Conservation (phyloP, 2,797 vertebrate genomes). For the Semaprochilodus insignis region DNA sequence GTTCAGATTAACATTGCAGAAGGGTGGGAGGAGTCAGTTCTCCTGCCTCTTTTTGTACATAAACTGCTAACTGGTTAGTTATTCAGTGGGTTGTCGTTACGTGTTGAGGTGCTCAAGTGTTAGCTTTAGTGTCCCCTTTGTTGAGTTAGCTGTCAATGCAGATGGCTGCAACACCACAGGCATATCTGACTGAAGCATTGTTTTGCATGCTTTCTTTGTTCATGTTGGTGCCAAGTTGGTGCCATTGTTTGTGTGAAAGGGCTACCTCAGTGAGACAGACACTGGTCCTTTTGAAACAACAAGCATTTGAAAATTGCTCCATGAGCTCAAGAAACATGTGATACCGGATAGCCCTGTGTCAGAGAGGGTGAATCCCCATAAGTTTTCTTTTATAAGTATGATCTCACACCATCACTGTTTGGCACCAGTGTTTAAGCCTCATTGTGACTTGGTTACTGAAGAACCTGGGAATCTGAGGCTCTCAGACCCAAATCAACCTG, state of each 20-base stretch:
- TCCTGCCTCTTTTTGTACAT: too few species aligned
- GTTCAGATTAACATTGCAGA: too few species aligned
- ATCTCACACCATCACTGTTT: conserved; percentile 38
- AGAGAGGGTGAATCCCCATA: conserved; percentile 27
- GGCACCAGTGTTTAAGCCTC: conserved; percentile 24
- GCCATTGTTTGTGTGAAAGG: not conserved
- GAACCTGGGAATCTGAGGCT: conserved; percentile 6
- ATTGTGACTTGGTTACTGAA: conserved; percentile 33
- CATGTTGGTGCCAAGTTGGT: too few species aligned
- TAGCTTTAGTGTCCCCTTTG: too few species aligned
- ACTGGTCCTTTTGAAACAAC: not conserved
- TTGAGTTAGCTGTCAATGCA: not conserved
- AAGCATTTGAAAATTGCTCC: not conserved
- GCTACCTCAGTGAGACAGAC: not conserved
- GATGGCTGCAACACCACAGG: not conserved
- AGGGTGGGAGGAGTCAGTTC: too few species aligned
- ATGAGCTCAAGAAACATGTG: not conserved
- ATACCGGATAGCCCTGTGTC: conserved; percentile 14
- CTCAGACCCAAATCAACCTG: conserved; percentile 2
- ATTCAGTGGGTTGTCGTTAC: too few species aligned
- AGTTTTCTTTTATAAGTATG: conserved; percentile 35
- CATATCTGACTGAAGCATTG: not conserved
- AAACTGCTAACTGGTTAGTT: too few species aligned
- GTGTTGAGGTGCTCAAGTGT: too few species aligned
- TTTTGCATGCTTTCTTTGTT: too few species aligned